Evolutionary conservation across 2,113 vertebrate species (phyloP), one percentile per base, ranked within the genome.

Genomic region (Anoplopoma fimbria): DNA sequence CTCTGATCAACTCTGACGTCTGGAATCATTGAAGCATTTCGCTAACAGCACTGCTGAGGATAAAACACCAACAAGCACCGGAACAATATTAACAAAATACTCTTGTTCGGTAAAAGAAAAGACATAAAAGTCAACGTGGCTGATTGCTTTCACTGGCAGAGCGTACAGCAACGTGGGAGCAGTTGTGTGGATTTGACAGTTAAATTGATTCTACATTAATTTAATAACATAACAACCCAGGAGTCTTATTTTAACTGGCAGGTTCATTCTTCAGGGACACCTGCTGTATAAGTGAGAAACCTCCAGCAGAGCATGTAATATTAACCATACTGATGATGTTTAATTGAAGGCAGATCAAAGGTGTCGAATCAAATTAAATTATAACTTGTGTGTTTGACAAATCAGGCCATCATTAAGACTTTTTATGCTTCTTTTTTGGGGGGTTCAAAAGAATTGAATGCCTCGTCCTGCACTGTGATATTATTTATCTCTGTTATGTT

Each of bases 191-290:
- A 38, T 75, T 7, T 61, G 69, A 75, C 75, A 71, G 27, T 33
- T 63, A 62, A 79, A 85, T 75, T 8, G 70, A 75, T 75, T 79
- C 53, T 47, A 17, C 14, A 42, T 6, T 77, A 25, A 69, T 58
- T 53, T 75, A 74, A 81, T 53, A 64, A 70, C 7, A 1, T 13
- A 15, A 27, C 13, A 71, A 58, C 25, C 3, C 8, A 0, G 25
- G 58, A 69, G 27, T 14, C 2, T 75, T 15, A 23, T 27, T 34
- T 70, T 6, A 49, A 19, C n/a, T 42, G 47, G 7, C 74, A 65
- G 74, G 29, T 58, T 73, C 9, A 10, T 31, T 72, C 61, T 72
- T 36, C 34, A 34, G 76, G 34, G 77, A 69, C 40, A 7, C 38
- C 36, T 5, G 67, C 61, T 8, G 68, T 5, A n/a, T n/a, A n/a